phyloP scores from a whole-genome alignment of 2,888 invertebrate species.

The Epirrita christyi region DNA sequence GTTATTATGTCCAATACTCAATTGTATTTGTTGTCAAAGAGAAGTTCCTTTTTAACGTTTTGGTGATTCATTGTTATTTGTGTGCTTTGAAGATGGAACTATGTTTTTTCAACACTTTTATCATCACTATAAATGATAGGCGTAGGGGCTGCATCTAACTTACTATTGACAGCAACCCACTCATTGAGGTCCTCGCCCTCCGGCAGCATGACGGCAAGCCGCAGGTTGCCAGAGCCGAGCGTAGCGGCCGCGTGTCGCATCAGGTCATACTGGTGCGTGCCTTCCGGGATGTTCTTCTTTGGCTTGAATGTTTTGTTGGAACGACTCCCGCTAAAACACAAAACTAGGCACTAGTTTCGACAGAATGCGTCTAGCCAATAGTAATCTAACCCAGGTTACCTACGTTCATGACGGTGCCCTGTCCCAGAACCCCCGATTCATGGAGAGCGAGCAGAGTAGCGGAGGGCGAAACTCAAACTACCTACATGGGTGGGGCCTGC shows the following conservation, averaged over 20 bases:
- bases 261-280: slow-evolving; percentile 99
- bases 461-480: too few species aligned
- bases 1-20: too few species aligned
- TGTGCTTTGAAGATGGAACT: too few species aligned
- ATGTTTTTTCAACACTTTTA: too few species aligned
- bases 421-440: not conserved
- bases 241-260: slow-evolving; percentile 99
- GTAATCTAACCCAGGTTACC: not conserved
- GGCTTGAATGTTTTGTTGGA: slow-evolving; percentile 99
- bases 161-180: slow-evolving; percentile 99
- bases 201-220: slow-evolving; percentile 97
- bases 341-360: not conserved
- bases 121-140: too few species aligned
- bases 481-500: slow-evolving; percentile 19
- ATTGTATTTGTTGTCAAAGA: too few species aligned
- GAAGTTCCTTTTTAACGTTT: too few species aligned
- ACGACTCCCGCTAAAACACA: slow-evolving; percentile 89
- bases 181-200: slow-evolving; percentile 99
- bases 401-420: not conserved
- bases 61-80: too few species aligned
- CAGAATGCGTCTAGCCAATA: too few species aligned
- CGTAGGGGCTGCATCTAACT: slow-evolving; percentile 66
- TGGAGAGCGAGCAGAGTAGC: not conserved
- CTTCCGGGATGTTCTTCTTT: slow-evolving; percentile 99
- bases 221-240: slow-evolving; percentile 97